Base-by-base conservation (phyloP, 2,888 invertebrate species). In the Oxycera nigricornis region DNA sequence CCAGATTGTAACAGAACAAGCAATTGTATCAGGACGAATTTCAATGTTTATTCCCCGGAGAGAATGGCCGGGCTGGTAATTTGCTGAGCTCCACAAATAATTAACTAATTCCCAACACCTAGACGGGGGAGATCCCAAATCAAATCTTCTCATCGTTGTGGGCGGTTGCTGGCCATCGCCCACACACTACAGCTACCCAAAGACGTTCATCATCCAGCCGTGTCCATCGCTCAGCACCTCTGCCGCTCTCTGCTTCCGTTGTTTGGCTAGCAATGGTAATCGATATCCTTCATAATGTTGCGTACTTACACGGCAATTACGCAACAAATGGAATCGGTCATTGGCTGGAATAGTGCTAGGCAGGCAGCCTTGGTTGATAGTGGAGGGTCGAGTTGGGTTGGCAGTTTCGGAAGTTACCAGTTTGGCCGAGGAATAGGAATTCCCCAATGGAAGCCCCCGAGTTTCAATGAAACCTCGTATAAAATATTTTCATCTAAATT, bases 301-400 rank as follows among this genome's bases (percentile, higher is more conserved):
- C 46, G 46, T 46, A 46, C 46, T 46, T 46, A n/a, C 46, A 46
- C 46, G 17, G 46, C 46, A 46, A 46, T 46, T 46, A 46, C 46
- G 46, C 46, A 46, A 17, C 17, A 46, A 46, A 46, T 46, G 46
- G 46, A 46, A 46, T 46, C n/a, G 46, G 17, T 17, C 46, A 46
- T 46, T 17, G 17, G 17, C 17, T 46, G 17, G 46, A 14, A 7
- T 17, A 46, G 46, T 46, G 46, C 46, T 46, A 14, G 4, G 14
- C 6, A n/a, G n/a, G n/a, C n/a, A n/a, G n/a, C n/a, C n/a, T n/a
- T n/a, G n/a, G n/a, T n/a, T n/a, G n/a, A n/a, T n/a, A n/a, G n/a
- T n/a, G n/a, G n/a, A n/a, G n/a, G n/a, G n/a, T n/a, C n/a, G n/a
- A n/a, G n/a, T n/a, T n/a, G n/a, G n/a, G n/a, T n/a, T n/a, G n/a